phyloP scores from a whole-genome alignment of 1,140 invertebrate genomes.

The Sipha flava region DNA sequence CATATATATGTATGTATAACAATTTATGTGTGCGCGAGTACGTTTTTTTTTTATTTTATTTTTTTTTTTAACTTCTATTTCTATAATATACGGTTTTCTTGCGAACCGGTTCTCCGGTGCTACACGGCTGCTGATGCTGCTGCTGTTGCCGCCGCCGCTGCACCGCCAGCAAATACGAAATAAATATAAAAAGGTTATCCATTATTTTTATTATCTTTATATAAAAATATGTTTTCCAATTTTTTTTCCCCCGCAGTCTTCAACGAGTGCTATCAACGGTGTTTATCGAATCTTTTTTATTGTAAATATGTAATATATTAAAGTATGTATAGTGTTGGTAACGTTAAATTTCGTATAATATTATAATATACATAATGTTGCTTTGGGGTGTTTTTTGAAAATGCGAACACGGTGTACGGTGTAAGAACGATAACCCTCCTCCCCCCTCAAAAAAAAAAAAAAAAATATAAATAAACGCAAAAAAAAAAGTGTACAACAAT shows the following conservation, averaged over 20 bases:
- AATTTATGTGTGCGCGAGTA: not conserved
- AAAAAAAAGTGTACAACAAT: too few relatives aligned
- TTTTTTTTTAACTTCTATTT: slow-evolving; percentile 20
- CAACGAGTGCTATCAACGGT: not conserved
- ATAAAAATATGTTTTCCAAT: not conserved
- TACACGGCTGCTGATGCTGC: not conserved
- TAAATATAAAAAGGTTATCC: not conserved
- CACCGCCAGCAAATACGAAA: not conserved
- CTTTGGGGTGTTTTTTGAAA: not conserved
- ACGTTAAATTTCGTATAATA: not conserved
- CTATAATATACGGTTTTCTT: slow-evolving; percentile 25
- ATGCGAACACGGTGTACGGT: not conserved
- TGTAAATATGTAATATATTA: not conserved
- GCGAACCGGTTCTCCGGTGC: slow-evolving; percentile 3
- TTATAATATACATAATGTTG: not conserved
- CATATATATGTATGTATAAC: not conserved
- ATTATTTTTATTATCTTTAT: not conserved
- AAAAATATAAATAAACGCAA: too few relatives aligned
- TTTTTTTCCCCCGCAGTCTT: not conserved
- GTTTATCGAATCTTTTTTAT: not conserved
- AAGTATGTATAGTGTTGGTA: not conserved
- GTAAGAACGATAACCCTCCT: too few relatives aligned
- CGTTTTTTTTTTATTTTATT: too few relatives aligned
- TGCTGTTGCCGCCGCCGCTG: not conserved
- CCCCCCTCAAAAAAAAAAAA: too few relatives aligned